Evolutionary conservation across 2,888 invertebrate species (phyloP).

Genomic region (Morpho helenor): DNA sequence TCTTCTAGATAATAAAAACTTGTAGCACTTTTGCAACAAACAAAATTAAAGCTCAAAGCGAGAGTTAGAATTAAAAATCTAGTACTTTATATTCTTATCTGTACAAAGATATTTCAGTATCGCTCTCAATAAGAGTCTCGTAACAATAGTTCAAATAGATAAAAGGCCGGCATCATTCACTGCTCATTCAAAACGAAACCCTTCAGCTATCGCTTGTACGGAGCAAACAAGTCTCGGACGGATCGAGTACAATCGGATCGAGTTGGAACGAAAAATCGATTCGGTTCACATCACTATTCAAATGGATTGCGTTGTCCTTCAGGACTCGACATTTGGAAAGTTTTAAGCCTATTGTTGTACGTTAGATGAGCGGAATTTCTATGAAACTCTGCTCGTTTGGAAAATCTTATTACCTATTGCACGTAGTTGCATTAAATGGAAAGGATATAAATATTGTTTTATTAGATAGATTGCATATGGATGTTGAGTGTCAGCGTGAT

Average conservation of each 20-base stretch:
- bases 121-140: conserved; percentile 15
- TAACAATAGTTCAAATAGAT: conserved; percentile 24
- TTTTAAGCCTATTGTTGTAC: conserved; percentile 21
- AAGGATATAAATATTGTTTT: background rate
- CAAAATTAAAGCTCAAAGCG: no score
- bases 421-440: background rate
- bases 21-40: no score
- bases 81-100: conserved; percentile 6
- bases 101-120: conserved; percentile 13
- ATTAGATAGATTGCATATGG: background rate
- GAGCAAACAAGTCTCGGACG: conserved; percentile 33
- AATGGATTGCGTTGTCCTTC: conserved; percentile 50
- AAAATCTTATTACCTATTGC: background rate
- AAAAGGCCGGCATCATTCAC: conserved; percentile 27
- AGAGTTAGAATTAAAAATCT: no score
- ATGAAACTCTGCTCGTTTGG: background rate
- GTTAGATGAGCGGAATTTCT: conserved; percentile 17
- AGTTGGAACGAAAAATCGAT: conserved; percentile 64
- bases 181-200: conserved; percentile 24
- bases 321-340: conserved; percentile 57
- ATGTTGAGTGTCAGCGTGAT: background rate
- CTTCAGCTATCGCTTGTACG: conserved; percentile 22
- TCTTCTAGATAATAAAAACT: no score
- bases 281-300: conserved; percentile 52
- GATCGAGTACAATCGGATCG: conserved; percentile 52